Base-by-base conservation (phyloP, 1,140 invertebrate genomes). In the Drosophila sturtevanti region DNA sequence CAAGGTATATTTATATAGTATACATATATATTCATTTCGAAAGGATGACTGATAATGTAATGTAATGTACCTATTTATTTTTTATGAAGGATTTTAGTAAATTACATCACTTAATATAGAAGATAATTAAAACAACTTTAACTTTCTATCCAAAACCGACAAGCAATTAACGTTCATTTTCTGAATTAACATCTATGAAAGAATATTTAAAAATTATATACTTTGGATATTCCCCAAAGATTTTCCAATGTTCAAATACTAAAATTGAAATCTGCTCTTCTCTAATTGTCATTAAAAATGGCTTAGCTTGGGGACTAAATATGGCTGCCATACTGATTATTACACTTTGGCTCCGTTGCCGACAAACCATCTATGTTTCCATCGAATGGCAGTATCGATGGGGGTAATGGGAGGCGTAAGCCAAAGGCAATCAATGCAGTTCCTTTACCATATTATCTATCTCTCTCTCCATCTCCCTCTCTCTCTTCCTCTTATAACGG, bases 231-330 rank as follows among this genome's bases (percentile, higher is more conserved):
- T 31, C 27, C 27, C 27, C 6, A 31, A 31, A 31, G 27, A 31
- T 7, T 31, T 4, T 4, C n/a, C n/a, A n/a, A n/a, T 44, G 41
- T 9, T 10, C 16, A 0, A 44, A 24, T 54, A 27, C 10, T 24
- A 21, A 24, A 12, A 7, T 54, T 12, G 5, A 21, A 21, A 21
- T 22, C 22, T 11, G 7, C 59, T 61, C 59, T 12, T 75, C 72
- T 48, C 72, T 75, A 63, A 16, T 62, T 75, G 62, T 76, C 65
- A 77, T 77, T 77, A 77, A 77, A 76, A 76, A 76, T 77, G 73
- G 73, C 72, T 77, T 77, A 77, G 72, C 66, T 41, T 34, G 9
- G 65, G 72, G 52, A 58, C 73, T 77, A 77, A 77, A 77, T 76
- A 76, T 77, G 72, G 72, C 64, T 60, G 65, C 65, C 72, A 63